A percentile compares a stretch with the other conserved stretches of the same genome.
phyloP scores from a whole-genome alignment of 2,797 vertebrate genomes.

The Melanitta fusca region DNA sequence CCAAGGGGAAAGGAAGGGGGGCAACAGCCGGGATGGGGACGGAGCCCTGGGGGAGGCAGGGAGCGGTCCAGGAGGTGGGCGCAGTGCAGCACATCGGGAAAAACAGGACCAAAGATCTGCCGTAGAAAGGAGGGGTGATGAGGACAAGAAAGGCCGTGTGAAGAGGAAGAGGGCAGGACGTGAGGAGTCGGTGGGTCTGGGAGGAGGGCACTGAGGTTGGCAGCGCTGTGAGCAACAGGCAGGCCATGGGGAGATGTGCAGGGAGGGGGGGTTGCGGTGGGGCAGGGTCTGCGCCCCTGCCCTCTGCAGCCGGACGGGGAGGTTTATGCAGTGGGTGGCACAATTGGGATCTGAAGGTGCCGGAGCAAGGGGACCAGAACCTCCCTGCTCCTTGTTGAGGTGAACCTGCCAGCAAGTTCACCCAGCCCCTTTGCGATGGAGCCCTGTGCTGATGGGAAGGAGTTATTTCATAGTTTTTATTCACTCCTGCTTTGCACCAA shows the following conservation, averaged over 20 bases:
- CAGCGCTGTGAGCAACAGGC: rapidly evolving
- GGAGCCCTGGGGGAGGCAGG: background rate
- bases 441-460: rapidly evolving
- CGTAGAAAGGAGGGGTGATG: background rate
- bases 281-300: background rate
- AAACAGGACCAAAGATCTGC: background rate
- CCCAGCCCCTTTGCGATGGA: background rate
- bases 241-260: rapidly evolving
- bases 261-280: background rate
- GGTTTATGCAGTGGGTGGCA: rapidly evolving
- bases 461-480: rapidly evolving
- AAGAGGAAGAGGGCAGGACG: background rate
- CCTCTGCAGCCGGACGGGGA: rapidly evolving
- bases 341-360: rapidly evolving
- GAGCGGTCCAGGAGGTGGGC: background rate
- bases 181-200: rapidly evolving
- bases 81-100: background rate
- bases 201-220: rapidly evolving
- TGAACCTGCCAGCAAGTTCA: background rate
- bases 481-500: background rate
- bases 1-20: rapidly evolving
- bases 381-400: rapidly evolving
- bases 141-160: rapidly evolving
- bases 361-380: background rate
- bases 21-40: background rate